Base-by-base conservation (phyloP, 2,797 vertebrate genomes). In the Luscinia luscinia region DNA sequence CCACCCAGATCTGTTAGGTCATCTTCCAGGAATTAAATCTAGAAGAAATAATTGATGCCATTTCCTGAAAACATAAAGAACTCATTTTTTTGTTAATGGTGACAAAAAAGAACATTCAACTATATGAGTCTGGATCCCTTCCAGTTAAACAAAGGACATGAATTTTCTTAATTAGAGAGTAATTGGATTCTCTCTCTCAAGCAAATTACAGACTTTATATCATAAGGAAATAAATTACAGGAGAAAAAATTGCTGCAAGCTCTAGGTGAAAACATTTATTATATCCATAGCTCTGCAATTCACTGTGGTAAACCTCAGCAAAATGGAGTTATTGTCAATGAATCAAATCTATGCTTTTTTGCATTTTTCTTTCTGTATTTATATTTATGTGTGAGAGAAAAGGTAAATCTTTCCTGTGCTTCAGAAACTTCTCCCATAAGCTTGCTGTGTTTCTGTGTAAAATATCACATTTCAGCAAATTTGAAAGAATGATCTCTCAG, bases 161-260 rank as follows among this genome's bases (percentile, higher is more conserved):
- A 36, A 79, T 91, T 92, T 92, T 87, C 72, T 89, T 96, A 95
- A 81, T 91, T 86, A 75, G 55, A 40, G 30, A 87, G 58, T 89
- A 93, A 93, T 57, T 93, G 54, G 62, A 68, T 94, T 94, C 46
- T 88, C 43, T 26, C 11, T 92, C 30, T 85, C 41, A 61, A 77
- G 58, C 8, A 89, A 93, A 89, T 87, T 46, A 68, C 30, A 69
- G 40, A 26, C 46, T 81, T 89, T 46, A 43, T 89, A 57, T 67
- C 26, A 51, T 74, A 74, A 83, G 38, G 57, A 89, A 92, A 77
- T 78, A 93, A 83, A 82, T 79, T 66, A 38, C 34, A 21, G 73
- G 78, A 82, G 45, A 64, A 93, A 76, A 90, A 90, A 76, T 74
- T n/a, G 20, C 51, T 86, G 23, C 32, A 51, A 79, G 59, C 43